phyloP scores from a whole-genome alignment of 2,888 invertebrate species.

The Operophtera brumata region DNA sequence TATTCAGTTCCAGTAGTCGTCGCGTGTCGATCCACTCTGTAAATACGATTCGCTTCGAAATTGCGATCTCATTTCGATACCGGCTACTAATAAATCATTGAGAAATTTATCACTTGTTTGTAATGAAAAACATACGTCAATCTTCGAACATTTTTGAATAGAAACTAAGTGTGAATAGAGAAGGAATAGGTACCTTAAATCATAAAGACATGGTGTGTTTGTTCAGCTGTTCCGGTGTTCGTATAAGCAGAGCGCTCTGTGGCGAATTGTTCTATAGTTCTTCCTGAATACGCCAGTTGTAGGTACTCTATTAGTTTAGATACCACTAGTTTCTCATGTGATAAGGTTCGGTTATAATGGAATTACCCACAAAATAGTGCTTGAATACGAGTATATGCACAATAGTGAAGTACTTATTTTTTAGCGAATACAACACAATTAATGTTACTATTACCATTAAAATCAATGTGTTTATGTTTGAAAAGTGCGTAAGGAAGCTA shows the following conservation, averaged over 20 bases:
- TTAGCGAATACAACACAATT: neutral
- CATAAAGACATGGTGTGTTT: slow-evolving; percentile 42
- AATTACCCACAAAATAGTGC: too few relatives aligned
- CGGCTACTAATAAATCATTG: neutral
- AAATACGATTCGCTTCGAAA: neutral
- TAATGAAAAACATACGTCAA: neutral
- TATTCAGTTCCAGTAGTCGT: slow-evolving; percentile 56
- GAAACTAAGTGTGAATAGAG: neutral
- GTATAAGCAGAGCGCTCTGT: slow-evolving; percentile 34
- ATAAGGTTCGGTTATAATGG: slow-evolving; percentile 16
- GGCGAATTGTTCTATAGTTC: slow-evolving; percentile 34
- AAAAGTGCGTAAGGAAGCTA: slow-evolving; percentile 12
- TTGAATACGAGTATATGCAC: neutral
- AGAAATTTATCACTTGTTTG: neutral
- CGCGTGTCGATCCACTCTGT: slow-evolving; percentile 16
- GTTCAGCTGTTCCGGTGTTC: slow-evolving; percentile 50
- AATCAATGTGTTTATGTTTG: neutral
- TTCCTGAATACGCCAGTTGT: slow-evolving; percentile 8
- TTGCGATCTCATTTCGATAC: neutral
- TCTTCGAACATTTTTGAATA: neutral
- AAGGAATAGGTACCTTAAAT: slow-evolving; percentile 23
- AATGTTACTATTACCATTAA: neutral
- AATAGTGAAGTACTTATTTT: neutral
- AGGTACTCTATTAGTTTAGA: neutral
- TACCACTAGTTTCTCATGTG: slow-evolving; percentile 13